Evolutionary conservation across 2,113 vertebrate species (phyloP).

Genomic region (Ciconia boyciana): DNA sequence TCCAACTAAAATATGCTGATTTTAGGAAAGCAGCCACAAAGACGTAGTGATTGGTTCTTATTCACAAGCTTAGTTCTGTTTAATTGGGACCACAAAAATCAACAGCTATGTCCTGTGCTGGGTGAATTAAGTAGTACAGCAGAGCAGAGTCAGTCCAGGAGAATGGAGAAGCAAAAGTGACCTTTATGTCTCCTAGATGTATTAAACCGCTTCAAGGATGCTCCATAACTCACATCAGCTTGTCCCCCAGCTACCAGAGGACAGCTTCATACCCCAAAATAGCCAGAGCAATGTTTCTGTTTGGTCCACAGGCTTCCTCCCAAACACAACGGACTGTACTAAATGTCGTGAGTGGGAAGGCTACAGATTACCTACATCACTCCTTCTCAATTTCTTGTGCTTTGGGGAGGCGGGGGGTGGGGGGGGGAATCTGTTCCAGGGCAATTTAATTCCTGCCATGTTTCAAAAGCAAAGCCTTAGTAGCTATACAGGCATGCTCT

Average conservation of each 20-base stretch:
- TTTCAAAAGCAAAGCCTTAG: not conserved
- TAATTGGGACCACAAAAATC: not conserved
- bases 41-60: not conserved
- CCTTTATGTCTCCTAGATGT: not conserved
- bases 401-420: not conserved
- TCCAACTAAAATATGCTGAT: not conserved
- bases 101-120: not conserved
- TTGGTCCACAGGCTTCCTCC: not conserved
- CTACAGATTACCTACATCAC: not conserved
- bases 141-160: not conserved
- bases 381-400: not conserved
- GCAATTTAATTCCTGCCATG: not conserved
- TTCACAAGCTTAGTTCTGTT: not conserved
- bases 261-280: not conserved
- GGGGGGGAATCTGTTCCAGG: not conserved
- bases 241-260: not conserved
- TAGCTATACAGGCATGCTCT: not conserved
- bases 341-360: not conserved
- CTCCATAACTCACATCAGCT: not conserved
- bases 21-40: not conserved
- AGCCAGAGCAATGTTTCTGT: not conserved
- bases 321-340: not conserved
- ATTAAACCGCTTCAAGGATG: not conserved
- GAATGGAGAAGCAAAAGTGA: not conserved
- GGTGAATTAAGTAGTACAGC: not conserved